These are phyloP conservation scores for Heliopora coerulea DNA, from an alignment of 92 coral and sea anemone genomes.

Conservation along the genomic window DNA sequence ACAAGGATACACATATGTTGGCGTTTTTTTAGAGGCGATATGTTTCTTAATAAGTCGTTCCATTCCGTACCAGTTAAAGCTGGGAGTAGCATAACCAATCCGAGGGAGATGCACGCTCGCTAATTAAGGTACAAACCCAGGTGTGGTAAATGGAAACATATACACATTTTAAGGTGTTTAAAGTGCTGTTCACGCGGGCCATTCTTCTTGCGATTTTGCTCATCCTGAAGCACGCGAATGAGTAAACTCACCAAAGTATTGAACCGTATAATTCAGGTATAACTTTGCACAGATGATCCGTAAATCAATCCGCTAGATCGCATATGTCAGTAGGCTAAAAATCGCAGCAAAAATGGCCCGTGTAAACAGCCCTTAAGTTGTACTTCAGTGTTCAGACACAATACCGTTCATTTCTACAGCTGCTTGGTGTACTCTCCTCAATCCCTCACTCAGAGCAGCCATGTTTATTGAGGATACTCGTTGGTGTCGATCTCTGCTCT, in stretches of 20 bases:
- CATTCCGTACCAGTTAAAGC: slow-evolving; percentile 96
- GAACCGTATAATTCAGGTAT: no score
- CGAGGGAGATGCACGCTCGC: slow-evolving; percentile 91
- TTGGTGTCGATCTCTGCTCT: slow-evolving; percentile 81
- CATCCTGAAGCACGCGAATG: no score
- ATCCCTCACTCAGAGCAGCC: slow-evolving; percentile 72
- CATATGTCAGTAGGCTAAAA: no score
- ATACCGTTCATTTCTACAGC: slow-evolving; percentile 80
- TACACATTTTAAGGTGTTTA: neutral
- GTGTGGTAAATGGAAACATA: neutral
- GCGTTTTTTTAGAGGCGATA: slow-evolving; percentile 68
- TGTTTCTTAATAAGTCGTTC: slow-evolving; percentile 82
- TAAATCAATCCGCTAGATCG: no score
- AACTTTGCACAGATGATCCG: no score
- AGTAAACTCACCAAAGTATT: no score
- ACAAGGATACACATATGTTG: slow-evolving; percentile 79
- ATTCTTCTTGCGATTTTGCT: no score
- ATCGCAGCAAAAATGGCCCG: no score
- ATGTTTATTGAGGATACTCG: slow-evolving; percentile 69
- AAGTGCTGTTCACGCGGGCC: neutral
- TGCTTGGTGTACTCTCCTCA: slow-evolving; percentile 68
- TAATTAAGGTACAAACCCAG: slow-evolving; percentile 20
- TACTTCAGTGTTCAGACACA: no score
- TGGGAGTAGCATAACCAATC: slow-evolving; percentile 84
- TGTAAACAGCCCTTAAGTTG: no score